These are phyloP conservation scores for Andrena minutula DNA, from an alignment of 2,888 invertebrate genomes.

Conservation along the genomic window DNA sequence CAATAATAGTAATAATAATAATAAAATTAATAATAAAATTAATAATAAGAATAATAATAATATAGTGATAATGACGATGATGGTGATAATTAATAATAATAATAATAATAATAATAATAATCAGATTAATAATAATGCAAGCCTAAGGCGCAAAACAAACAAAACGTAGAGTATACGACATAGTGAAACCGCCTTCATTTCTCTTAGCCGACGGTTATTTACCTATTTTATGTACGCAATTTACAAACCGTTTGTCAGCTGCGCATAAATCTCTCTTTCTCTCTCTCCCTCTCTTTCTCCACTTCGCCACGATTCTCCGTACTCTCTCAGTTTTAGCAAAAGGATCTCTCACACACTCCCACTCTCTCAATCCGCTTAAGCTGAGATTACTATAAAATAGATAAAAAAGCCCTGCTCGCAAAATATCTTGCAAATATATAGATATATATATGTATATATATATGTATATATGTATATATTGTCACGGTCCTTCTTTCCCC, in stretches of 20 bases:
- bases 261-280: constrained; percentile 37
- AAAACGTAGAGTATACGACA: constrained; percentile 76
- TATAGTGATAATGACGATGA: constrained; percentile 54
- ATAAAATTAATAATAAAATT: constrained; percentile 60
- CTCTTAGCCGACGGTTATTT: constrained; percentile 69
- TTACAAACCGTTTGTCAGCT: constrained; percentile 73
- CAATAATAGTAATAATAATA: constrained; percentile 75
- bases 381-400: constrained; percentile 81
- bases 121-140: constrained; percentile 71
- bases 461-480: constrained; percentile 78
- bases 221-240: constrained; percentile 73
- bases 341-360: constrained; percentile 44
- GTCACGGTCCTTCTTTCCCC: constrained; percentile 73
- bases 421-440: constrained; percentile 79
- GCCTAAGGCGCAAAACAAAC: constrained; percentile 77
- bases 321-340: constrained; percentile 56
- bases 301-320: constrained; percentile 45
- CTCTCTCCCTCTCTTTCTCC: constrained; percentile 3
- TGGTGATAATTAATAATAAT: constrained; percentile 60
- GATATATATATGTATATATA: constrained; percentile 68
- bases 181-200: constrained; percentile 72
- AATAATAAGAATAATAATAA: constrained; percentile 66
- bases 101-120: constrained; percentile 56
- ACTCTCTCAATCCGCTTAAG: constrained; percentile 74
- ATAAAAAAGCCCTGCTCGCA: constrained; percentile 81